Evolutionary conservation across 2,888 invertebrate genomes (phyloP), one percentile per base, ranked within the genome.

Genomic region (Philopedon plagiatum): DNA sequence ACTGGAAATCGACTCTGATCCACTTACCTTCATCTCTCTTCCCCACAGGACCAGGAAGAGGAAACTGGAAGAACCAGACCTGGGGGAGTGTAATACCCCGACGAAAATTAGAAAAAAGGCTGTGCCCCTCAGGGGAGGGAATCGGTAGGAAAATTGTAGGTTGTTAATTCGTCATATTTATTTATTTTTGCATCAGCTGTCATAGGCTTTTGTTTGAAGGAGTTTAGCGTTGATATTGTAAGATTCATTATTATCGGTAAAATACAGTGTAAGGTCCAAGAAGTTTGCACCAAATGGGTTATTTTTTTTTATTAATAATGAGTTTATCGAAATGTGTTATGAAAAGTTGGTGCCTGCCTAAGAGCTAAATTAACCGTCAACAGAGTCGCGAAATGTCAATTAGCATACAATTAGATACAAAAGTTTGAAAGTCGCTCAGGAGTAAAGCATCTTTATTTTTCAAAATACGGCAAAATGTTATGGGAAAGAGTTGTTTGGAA

Each of bases 1-100:
- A 72, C 76, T 80, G 69, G 85, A 85, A 77, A 81, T 85, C 32
- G 84, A 85, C 73, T 65, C 80, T 26, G 82, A 82, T 69, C 80
- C 62, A 58, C 73, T 81, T 29, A 77, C 80, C 56, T 78, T 79
- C 49, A 51, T 78, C 7, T 79, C 76, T 29, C 58, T 80, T 18
- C 79, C 79, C 0, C 51, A 78, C 60, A 71, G 76, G 63, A 78
- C 79, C 15, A 73, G 77, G 62, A 80, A 78, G 49, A 66, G 80
- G 26, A 84, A 83, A 76, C 66, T 80, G n/a, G 75, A 78, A 4
- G 70, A 72, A 19, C 72, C 76, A n/a, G 60, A 61, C 11, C 67
- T 73, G 19, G 65, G 34, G 11, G 70, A 71, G 34, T 74, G 77
- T n/a, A 80, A 78, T 41, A 80, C 82, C 3, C 83, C 82, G 7